These are phyloP conservation scores for Coreius guichenoti DNA, from an alignment of 2,797 vertebrate genomes.

Conservation along the genomic window DNA sequence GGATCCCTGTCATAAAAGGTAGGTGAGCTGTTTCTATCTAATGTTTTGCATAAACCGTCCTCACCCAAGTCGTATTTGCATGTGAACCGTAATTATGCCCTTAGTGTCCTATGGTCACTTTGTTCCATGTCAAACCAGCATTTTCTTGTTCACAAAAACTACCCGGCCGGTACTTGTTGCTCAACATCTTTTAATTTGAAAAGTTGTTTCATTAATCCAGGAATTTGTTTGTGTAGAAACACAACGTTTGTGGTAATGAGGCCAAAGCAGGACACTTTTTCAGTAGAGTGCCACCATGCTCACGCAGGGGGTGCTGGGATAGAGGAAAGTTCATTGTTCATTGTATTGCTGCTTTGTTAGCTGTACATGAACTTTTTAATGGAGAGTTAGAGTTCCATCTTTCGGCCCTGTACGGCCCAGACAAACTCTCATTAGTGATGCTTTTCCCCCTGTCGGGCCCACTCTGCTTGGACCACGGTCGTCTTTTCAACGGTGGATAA, in stretches of 20 bases:
- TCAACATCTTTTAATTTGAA: constrained; percentile 38
- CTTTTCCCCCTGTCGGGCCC: constrained; percentile 67
- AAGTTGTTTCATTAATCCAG: constrained; percentile 26
- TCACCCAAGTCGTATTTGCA: constrained; percentile 46
- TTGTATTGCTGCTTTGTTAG: constrained; percentile 75
- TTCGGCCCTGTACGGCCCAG: constrained; percentile 71
- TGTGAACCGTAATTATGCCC: neutral
- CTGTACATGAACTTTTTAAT: constrained; percentile 64
- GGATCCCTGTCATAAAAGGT: constrained; percentile 70
- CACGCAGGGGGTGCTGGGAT: constrained; percentile 49
- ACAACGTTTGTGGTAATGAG: constrained; percentile 12
- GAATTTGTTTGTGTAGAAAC: constrained; percentile 45
- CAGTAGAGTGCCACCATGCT: neutral
- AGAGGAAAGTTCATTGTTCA: constrained; percentile 73
- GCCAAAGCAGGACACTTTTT: constrained; percentile 39
- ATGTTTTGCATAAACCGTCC: constrained; percentile 65
- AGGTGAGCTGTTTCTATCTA: constrained; percentile 58
- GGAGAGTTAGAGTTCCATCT: constrained; percentile 76
- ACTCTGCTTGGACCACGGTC: constrained; percentile 63
- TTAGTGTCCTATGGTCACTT: neutral
- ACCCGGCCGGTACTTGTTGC: neutral
- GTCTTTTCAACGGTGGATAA: constrained; percentile 75
- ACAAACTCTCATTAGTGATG: constrained; percentile 79
- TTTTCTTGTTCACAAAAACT: neutral
- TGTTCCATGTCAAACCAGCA: constrained; percentile 3